These are phyloP conservation scores for Epirrita christyi DNA, from an alignment of 2,888 invertebrate species.

Conservation along the genomic window DNA sequence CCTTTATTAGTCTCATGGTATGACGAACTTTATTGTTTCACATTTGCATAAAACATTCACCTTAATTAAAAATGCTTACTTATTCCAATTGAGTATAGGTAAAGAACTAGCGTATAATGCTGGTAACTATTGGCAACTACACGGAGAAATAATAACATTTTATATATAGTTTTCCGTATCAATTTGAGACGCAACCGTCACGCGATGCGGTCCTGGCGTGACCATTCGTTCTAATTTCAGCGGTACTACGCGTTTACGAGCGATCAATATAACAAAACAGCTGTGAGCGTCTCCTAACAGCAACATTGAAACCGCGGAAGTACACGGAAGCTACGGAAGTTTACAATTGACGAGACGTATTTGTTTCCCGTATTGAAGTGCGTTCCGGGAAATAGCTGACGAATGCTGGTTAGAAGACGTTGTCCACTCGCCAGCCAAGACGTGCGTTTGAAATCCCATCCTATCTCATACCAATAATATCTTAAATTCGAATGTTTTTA, in stretches of 20 bases:
- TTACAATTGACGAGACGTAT: constrained; percentile 34
- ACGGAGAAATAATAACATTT: constrained; percentile 72
- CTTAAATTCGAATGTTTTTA: too few species aligned
- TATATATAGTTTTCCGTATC: constrained; percentile 58
- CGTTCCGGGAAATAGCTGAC: constrained; percentile 34
- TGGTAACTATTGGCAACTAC: constrained; percentile 64
- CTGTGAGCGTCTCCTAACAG: constrained; percentile 30
- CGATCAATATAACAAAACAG: constrained; percentile 48
- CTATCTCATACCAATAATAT: too few species aligned
- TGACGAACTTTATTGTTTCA: constrained; percentile 46
- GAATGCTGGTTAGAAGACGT: constrained; percentile 32
- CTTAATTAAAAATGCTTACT: constrained; percentile 23
- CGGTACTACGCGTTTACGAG: constrained; percentile 45
- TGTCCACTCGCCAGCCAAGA: constrained; percentile 24
- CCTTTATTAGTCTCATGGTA: constrained; percentile 45
- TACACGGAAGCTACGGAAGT: constrained; percentile 14
- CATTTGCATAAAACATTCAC: constrained; percentile 44
- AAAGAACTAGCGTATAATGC: constrained; percentile 42
- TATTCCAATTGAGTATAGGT: constrained; percentile 1
- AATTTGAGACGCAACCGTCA: constrained; percentile 54
- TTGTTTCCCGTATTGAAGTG: constrained; percentile 31
- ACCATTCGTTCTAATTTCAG: constrained; percentile 66
- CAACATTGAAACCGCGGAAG: not conserved
- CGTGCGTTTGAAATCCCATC: constrained; percentile 29
- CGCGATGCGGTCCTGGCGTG: constrained; percentile 58